Conservation (phyloP, 2,888 invertebrate species). For the Alloscopus bannaensis region DNA sequence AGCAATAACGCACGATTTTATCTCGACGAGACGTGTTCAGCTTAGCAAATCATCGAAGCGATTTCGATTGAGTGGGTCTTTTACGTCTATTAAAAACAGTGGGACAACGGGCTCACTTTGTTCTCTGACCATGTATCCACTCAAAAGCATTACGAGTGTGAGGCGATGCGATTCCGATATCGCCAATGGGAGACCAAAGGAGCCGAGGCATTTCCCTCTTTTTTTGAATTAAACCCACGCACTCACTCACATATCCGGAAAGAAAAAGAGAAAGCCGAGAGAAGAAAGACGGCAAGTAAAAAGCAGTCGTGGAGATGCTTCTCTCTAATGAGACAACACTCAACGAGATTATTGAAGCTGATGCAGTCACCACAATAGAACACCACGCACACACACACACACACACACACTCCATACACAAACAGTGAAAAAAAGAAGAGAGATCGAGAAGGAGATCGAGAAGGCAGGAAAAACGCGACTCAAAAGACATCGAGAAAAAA, state of each 20-base stretch:
- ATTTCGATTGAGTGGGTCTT: constrained; percentile 33
- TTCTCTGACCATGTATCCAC: not conserved
- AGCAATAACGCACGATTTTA: constrained; percentile 45
- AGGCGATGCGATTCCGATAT: too few relatives aligned
- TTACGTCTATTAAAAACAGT: constrained; percentile 38
- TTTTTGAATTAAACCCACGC: constrained; percentile 5
- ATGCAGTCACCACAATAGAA: constrained; percentile 21
- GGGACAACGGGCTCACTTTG: not conserved
- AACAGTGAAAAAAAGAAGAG: not conserved
- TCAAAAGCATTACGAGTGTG: too few relatives aligned
- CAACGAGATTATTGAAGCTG: constrained; percentile 61
- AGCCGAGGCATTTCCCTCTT: not conserved
- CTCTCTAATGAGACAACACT: constrained; percentile 65
- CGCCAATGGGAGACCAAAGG: not conserved
- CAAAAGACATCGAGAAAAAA: too few relatives aligned
- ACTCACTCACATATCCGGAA: not conserved
- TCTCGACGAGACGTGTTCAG: constrained; percentile 57
- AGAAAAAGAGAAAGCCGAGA: too few relatives aligned
- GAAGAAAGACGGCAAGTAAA: too few relatives aligned
- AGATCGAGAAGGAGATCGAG: not conserved
- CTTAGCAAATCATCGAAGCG: constrained; percentile 36
- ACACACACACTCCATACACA: not conserved
- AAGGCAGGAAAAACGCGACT: not conserved
- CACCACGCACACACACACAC: not conserved
- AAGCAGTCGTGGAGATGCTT: constrained; percentile 47